Conservation (phyloP, 2,113 vertebrate species). For the Galbula dea region DNA sequence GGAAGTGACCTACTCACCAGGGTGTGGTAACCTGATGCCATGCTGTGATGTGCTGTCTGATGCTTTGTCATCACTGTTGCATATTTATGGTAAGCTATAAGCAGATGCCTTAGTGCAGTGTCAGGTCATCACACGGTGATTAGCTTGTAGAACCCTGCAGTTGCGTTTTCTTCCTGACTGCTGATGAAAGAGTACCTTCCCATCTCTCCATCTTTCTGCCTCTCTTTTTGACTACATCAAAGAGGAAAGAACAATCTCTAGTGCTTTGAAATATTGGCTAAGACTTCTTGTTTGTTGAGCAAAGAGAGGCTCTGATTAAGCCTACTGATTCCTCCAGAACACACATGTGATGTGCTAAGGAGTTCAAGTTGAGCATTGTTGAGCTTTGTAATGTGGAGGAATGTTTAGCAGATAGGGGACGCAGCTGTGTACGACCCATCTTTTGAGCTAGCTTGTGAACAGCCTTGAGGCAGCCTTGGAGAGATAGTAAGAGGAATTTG, state of each 20-base stretch:
- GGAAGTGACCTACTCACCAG: not conserved
- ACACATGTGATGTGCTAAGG: not conserved
- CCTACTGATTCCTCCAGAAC: not conserved
- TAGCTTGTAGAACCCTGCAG: not conserved
- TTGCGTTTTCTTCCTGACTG: not conserved
- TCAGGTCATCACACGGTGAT: not conserved
- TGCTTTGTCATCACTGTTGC: not conserved
- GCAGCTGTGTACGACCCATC: no score
- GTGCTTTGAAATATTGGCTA: constrained; percentile 2
- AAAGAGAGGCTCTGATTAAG: not conserved
- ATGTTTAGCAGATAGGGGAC: no score
- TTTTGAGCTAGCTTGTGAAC: no score
- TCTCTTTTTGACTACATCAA: not conserved
- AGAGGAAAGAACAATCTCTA: not conserved
- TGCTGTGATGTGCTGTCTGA: not conserved
- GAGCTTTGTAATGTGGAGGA: no score
- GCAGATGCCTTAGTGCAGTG: not conserved
- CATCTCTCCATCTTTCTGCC: not conserved
- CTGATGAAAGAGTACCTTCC: not conserved
- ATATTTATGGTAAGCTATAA: not conserved
- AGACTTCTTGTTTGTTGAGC: not conserved
- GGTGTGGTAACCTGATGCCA: not conserved
- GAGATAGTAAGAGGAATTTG: no score
- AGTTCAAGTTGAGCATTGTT: not conserved
- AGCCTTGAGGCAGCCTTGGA: no score